These are phyloP conservation scores for Coleophora deauratella DNA, from an alignment of 2,888 invertebrate species.

Conservation along the genomic window DNA sequence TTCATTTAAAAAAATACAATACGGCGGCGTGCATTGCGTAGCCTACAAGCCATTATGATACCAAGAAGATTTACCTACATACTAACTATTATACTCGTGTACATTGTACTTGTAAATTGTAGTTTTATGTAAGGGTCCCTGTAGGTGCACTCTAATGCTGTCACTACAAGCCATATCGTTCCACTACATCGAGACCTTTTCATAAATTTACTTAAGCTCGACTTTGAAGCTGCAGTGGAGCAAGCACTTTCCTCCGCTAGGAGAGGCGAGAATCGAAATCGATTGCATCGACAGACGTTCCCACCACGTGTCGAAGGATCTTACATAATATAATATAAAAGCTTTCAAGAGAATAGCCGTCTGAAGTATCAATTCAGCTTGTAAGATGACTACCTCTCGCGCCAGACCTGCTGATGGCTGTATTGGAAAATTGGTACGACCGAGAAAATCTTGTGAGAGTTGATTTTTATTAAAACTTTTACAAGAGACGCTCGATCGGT, in stretches of 20 bases:
- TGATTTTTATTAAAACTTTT: slow-evolving; percentile 61
- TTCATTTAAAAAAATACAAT: too few relatives aligned
- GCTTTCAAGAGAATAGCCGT: slow-evolving; percentile 71
- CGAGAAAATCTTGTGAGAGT: slow-evolving; percentile 42
- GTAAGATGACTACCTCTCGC: slow-evolving; percentile 62
- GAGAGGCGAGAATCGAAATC: slow-evolving; percentile 57
- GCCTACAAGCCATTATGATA: too few relatives aligned
- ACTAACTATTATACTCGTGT: too few relatives aligned
- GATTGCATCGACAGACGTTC: slow-evolving; percentile 64
- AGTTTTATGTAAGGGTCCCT: too few relatives aligned
- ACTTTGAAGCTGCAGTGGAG: slow-evolving; percentile 28
- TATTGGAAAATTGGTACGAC: slow-evolving; percentile 62
- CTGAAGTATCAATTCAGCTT: slow-evolving; percentile 72
- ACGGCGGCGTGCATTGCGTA: too few relatives aligned
- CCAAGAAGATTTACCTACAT: too few relatives aligned
- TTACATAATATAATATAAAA: slow-evolving; percentile 73
- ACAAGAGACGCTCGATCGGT: slow-evolving; percentile 24
- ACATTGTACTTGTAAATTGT: too few relatives aligned
- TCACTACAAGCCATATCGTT: too few relatives aligned
- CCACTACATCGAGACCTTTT: slow-evolving; percentile 14
- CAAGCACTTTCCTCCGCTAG: slow-evolving; percentile 39
- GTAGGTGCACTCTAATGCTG: background rate
- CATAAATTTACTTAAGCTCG: slow-evolving; percentile 33
- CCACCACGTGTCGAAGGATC: slow-evolving; percentile 50
- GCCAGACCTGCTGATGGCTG: slow-evolving; percentile 52